These are phyloP conservation scores for Eupithecia dodoneata DNA, from an alignment of 2,888 invertebrate genomes.

Conservation along the genomic window DNA sequence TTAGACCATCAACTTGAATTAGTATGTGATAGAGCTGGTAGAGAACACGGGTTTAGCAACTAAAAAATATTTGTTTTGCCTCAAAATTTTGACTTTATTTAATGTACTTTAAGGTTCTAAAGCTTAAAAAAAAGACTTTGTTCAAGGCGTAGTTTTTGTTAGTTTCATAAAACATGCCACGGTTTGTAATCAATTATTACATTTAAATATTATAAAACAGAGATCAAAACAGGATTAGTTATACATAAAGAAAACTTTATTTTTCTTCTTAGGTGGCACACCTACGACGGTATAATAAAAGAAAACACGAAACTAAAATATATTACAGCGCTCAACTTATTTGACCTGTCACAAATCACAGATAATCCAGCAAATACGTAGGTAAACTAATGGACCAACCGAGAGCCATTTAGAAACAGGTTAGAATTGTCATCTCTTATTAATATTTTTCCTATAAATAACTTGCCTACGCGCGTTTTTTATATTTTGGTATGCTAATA, in stretches of 20 bases:
- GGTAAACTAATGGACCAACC: slow-evolving; percentile 40
- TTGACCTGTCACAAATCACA: slow-evolving; percentile 42
- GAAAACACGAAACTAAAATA: slow-evolving; percentile 25
- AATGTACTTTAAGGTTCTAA: not conserved
- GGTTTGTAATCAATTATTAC: not conserved
- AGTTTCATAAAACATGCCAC: not conserved
- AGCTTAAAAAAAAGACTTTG: not conserved
- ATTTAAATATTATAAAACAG: not conserved
- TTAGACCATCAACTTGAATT: not conserved
- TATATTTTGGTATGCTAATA: slow-evolving; percentile 43
- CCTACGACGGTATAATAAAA: slow-evolving; percentile 7
- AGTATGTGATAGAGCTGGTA: not conserved
- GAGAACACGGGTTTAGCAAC: not conserved
- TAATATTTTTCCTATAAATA: slow-evolving; percentile 44
- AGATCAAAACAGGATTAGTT: not conserved
- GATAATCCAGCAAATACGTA: slow-evolving; percentile 41
- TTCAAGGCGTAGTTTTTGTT: no score
- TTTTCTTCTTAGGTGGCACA: slow-evolving; percentile 8
- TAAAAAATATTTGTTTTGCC: not conserved
- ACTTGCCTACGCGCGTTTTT: slow-evolving; percentile 41
- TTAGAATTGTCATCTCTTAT: slow-evolving; percentile 45
- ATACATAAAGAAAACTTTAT: not conserved
- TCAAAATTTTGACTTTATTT: not conserved
- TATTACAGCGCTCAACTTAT: slow-evolving; percentile 34
- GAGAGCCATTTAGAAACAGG: slow-evolving; percentile 44